phyloP scores from a whole-genome alignment of 1,140 invertebrate species.

The Acromyrmex charruanus region DNA sequence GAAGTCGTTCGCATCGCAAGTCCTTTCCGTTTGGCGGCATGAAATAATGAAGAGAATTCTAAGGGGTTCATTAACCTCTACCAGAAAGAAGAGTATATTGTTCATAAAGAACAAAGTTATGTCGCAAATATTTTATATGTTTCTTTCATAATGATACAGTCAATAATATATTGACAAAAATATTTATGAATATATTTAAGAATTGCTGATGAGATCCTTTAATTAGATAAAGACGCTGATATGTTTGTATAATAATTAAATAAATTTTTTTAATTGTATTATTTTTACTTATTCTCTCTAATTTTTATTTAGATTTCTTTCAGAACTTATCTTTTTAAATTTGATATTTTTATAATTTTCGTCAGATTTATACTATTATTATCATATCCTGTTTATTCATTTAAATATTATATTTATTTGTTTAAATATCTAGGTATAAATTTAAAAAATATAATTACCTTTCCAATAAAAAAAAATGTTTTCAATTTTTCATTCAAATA shows the following conservation, averaged over 20 bases:
- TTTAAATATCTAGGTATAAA: background rate
- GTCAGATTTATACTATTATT: background rate
- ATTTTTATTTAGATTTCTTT: constrained; percentile 14
- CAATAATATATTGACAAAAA: background rate
- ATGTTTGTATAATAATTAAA: background rate
- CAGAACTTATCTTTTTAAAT: background rate
- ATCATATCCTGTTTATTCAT: background rate
- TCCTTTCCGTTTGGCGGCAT: background rate
- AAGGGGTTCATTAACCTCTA: background rate
- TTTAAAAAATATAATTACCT: background rate
- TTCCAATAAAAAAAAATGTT: background rate
- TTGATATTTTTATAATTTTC: background rate
- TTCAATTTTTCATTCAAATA: background rate
- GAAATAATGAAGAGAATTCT: background rate
- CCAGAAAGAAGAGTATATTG: background rate
- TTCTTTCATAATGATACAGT: background rate
- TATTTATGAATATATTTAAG: background rate
- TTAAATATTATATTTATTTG: background rate
- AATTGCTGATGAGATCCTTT: background rate
- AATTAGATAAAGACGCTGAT: background rate
- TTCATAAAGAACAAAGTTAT: background rate
- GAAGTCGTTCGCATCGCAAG: background rate
- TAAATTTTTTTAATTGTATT: background rate
- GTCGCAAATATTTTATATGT: background rate
- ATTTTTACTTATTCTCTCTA: background rate